Conservation (phyloP, 2,797 vertebrate genomes). For the Orestias chungarensis region DNA sequence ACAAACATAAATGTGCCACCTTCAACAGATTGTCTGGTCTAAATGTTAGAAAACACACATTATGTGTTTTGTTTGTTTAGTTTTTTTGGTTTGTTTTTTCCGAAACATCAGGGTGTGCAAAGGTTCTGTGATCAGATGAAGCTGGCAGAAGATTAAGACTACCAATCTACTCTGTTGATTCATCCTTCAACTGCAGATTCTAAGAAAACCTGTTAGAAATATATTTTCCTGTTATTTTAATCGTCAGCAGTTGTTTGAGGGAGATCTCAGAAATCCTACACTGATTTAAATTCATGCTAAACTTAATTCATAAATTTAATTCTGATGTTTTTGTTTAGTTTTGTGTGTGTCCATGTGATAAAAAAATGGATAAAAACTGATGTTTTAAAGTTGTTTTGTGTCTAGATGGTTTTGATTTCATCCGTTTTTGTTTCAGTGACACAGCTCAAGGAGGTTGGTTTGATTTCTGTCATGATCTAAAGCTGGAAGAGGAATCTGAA, state of each 20-base stretch:
- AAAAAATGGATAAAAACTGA: background rate
- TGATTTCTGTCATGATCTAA: background rate
- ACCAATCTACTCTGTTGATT: background rate
- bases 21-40: constrained; percentile 28
- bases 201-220: background rate
- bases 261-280: background rate
- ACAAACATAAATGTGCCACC: constrained; percentile 54
- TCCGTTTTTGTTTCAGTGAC: background rate
- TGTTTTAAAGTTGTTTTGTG: background rate
- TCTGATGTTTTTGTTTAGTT: background rate
- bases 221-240: background rate
- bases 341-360: too few species aligned
- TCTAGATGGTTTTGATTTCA: background rate
- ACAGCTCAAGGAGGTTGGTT: background rate
- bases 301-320: background rate
- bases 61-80: background rate
- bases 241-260: background rate
- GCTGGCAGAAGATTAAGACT: background rate
- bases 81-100: background rate
- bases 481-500: background rate
- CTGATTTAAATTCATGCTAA: background rate
- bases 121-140: constrained; percentile 19
- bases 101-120: constrained; percentile 44
- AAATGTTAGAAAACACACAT: constrained; percentile 37
- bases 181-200: background rate